Conservation (phyloP, 2,113 vertebrate genomes). For the Vicugna pacos region DNA sequence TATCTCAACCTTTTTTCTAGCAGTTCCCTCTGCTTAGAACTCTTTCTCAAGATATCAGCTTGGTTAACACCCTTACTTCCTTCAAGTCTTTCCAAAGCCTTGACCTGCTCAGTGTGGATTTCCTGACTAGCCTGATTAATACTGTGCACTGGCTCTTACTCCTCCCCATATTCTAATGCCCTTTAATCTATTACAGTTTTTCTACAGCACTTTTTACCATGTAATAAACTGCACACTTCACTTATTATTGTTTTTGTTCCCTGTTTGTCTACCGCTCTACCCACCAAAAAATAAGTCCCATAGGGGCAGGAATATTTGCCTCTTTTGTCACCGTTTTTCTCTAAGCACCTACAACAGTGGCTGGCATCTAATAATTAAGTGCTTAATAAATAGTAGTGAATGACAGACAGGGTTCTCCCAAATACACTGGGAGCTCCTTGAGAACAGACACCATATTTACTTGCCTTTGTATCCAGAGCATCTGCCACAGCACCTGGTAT, state of each 20-base stretch:
- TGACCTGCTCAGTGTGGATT: not conserved
- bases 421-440: not conserved
- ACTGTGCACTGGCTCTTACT: not conserved
- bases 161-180: not conserved
- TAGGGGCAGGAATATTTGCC: not conserved
- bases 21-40: not conserved
- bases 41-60: not conserved
- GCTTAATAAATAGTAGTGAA: not conserved
- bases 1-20: not conserved
- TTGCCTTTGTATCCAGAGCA: not conserved
- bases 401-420: not conserved
- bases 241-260: not conserved
- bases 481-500: not conserved
- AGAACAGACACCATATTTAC: not conserved
- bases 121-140: not conserved
- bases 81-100: not conserved
- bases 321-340: not conserved
- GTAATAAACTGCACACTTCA: not conserved
- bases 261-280: not conserved
- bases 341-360: not conserved
- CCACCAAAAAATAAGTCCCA: not conserved
- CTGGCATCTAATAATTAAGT: not conserved
- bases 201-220: not conserved
- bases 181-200: not conserved
- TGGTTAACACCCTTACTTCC: not conserved